phyloP scores from a whole-genome alignment of 2,113 vertebrate genomes.

The Thermophis baileyi region DNA sequence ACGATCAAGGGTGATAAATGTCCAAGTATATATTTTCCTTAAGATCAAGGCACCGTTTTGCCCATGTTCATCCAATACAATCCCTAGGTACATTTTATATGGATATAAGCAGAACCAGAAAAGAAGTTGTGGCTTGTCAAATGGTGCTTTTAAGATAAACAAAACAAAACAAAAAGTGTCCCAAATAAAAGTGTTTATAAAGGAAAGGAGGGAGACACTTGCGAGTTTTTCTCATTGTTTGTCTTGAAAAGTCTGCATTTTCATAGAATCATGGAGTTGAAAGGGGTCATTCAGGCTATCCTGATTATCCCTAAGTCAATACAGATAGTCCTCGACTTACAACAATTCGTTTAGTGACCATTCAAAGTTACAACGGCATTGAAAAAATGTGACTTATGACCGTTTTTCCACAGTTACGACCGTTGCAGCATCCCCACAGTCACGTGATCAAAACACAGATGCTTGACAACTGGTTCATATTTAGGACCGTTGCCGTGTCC shows the following conservation, averaged over 20 bases:
- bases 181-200: background rate
- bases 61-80: background rate
- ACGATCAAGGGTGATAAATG: background rate
- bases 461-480: no score
- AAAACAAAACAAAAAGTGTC: background rate
- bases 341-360: no score
- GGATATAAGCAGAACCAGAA: background rate
- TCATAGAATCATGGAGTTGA: background rate
- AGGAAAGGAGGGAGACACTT: background rate
- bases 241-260: background rate
- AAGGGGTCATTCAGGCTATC: background rate
- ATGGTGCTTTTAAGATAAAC: background rate
- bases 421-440: no score
- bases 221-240: background rate
- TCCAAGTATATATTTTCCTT: background rate
- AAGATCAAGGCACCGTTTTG: background rate
- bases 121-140: background rate
- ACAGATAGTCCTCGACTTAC: background rate
- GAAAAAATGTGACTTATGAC: no score
- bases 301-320: background rate
- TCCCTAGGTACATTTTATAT: background rate
- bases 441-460: no score
- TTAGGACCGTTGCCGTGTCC: no score
- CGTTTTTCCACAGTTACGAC: no score
- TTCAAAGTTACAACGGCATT: no score